Conservation (phyloP, 2,888 invertebrate species). For the Drosophila borborema region DNA sequence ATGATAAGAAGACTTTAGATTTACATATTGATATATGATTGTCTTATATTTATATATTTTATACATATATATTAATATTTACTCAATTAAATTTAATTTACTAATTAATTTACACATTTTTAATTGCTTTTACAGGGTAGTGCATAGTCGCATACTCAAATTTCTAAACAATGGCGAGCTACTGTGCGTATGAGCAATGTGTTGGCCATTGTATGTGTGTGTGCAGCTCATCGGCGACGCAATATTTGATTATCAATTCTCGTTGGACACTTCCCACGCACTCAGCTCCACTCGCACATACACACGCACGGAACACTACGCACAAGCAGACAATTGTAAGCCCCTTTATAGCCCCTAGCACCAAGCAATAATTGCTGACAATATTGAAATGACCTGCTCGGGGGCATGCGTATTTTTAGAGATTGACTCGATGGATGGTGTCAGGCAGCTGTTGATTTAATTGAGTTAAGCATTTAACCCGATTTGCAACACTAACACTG, state of each 20-base stretch:
- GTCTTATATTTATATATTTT: too few species aligned
- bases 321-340: not conserved
- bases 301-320: not conserved
- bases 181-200: conserved; percentile 64
- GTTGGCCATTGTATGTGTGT: conserved; percentile 1
- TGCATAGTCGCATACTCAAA: conserved; percentile 2
- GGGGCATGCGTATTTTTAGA: conserved; percentile 32
- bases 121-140: conserved; percentile 2
- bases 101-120: not conserved
- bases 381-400: conserved; percentile 6
- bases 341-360: too few species aligned
- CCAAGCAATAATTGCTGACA: conserved; percentile 12
- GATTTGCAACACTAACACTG: not conserved
- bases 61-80: too few species aligned
- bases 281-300: not conserved
- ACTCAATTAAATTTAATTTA: too few species aligned
- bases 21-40: not conserved
- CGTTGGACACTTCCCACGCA: conserved; percentile 12
- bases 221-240: conserved; percentile 2
- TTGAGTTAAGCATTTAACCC: conserved; percentile 29
- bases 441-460: conserved; percentile 30
- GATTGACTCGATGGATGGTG: not conserved
- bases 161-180: not conserved
- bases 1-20: not conserved
- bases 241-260: conserved; percentile 12